phyloP scores from a whole-genome alignment of 2,797 vertebrate genomes.

The Falco concolor region DNA sequence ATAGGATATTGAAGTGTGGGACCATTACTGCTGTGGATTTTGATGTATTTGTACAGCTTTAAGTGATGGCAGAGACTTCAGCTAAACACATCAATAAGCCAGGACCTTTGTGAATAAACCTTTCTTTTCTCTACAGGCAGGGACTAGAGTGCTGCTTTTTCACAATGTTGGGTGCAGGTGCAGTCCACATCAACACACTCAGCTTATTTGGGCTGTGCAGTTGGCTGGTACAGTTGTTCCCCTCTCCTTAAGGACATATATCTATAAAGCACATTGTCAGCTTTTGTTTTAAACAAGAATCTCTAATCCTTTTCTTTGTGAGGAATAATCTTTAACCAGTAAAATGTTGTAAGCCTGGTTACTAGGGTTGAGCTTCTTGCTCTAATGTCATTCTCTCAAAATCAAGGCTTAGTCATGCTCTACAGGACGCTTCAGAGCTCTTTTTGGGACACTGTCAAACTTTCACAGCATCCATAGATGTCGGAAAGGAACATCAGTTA shows the following conservation, averaged over 20 bases:
- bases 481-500: neutral
- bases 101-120: neutral
- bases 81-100: neutral
- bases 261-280: neutral
- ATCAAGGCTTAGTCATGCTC: neutral
- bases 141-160: neutral
- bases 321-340: neutral
- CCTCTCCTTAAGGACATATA: neutral
- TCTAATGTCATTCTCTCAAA: neutral
- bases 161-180: neutral
- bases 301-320: neutral
- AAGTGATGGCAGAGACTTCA: neutral
- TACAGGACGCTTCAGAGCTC: neutral
- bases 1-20: neutral
- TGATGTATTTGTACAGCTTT: neutral
- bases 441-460: neutral
- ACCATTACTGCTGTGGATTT: neutral
- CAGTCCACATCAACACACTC: neutral
- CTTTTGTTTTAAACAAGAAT: constrained; percentile 12
- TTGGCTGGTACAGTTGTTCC: neutral
- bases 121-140: neutral
- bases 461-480: neutral
- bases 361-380: neutral
- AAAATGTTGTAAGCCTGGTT: neutral
- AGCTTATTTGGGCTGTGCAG: neutral